A percentile compares a stretch with the other conserved stretches of the same genome.
phyloP scores from a whole-genome alignment of 2,113 vertebrate genomes.

The Cephalophus harveyi region DNA sequence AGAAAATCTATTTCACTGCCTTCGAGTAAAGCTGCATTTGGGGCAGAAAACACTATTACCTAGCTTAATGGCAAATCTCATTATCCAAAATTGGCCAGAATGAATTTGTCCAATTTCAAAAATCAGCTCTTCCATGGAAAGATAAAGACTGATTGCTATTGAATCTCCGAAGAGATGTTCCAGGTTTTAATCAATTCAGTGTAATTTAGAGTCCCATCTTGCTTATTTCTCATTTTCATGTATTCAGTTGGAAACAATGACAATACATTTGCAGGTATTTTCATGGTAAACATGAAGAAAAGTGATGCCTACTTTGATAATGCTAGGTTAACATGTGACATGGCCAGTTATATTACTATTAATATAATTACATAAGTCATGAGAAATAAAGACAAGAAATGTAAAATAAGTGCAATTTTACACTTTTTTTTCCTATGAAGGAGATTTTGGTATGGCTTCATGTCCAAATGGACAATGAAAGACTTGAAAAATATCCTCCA shows the following conservation, averaged over 20 bases:
- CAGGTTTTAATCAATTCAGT: constrained; percentile 46
- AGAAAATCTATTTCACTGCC: not conserved
- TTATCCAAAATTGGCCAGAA: constrained; percentile 41
- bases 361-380: not conserved
- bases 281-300: not conserved
- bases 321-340: not conserved
- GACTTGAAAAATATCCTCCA: not conserved
- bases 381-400: not conserved
- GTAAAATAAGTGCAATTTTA: not conserved
- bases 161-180: not conserved
- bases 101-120: constrained; percentile 46
- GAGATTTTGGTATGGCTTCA: not conserved
- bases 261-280: not conserved
- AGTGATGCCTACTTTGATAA: not conserved
- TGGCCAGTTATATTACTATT: not conserved
- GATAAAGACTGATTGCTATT: constrained; percentile 31
- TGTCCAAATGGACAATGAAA: not conserved
- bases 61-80: not conserved
- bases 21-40: not conserved
- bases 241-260: not conserved
- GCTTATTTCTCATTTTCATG: constrained; percentile 9
- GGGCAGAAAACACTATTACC: not conserved
- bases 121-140: not conserved
- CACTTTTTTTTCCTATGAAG: not conserved
- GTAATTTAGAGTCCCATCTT: constrained; percentile 26